Evolutionary conservation across 2,113 vertebrate genomes (phyloP), one percentile per base, ranked within the genome.

Genomic region (Hippocampus comes): DNA sequence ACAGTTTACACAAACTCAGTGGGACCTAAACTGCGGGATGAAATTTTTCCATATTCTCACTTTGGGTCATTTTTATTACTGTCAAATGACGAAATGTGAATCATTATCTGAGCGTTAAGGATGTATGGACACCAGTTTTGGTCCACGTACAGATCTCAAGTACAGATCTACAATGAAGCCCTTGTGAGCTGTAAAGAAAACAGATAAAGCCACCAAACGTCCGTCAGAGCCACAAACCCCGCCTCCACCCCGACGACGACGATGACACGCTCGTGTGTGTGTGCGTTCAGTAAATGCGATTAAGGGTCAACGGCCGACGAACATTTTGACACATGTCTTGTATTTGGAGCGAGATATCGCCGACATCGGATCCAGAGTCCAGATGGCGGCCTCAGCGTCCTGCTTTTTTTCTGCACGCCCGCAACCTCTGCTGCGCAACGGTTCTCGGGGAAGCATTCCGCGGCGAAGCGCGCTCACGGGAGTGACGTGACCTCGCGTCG

Each of bases 241-340:
- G 25, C 30, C 67, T 2, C 8, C 43, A 25, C 81, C 84, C 80
- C 85, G 73, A 83, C 83, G 81, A 82, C 73, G 23, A 34, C 23
- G 30, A 30, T 4, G 30, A 30, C 34, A 1, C 34, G 34, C 5
- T 5, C 34, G 34, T 38, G 34, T 6, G 25, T 82, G 78, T 90
- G 90, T 86, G 83, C 88, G 86, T 75, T 87, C 82, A 84, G 82
- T 61, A 89, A 88, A 91, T 90, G 87, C 77, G 84, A 92, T 91
- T 90, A 90, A 78, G 82, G 71, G 60, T 82, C 79, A 82, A 80
- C 84, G 85, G 84, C 76, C 77, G 80, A 65, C 77, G 74, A 78
- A 88, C 87, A 90, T 88, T 91, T 87, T 86, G 86, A 91, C 87
- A 91, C 80, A 78, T 90, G 86, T 86, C 84, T 88, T 77, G 74